A percentile compares a stretch with the other conserved stretches of the same genome.
Evolutionary conservation across 1,140 invertebrate species (phyloP).

Genomic region (Melanaphis sacchari): DNA sequence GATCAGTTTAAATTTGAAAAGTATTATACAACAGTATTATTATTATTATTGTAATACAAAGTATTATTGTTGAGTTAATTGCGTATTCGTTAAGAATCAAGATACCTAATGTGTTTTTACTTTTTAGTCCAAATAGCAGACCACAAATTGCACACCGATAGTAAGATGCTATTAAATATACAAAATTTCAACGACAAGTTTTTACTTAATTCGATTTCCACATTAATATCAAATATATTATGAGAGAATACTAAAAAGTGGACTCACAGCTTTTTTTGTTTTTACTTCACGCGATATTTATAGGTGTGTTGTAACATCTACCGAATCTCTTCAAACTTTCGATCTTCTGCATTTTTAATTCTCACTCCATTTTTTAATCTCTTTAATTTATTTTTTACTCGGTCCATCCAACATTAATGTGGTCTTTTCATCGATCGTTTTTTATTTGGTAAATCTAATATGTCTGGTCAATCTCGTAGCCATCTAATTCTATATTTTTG

Average conservation of each 20-base stretch:
- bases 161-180: no score
- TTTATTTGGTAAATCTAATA: not conserved
- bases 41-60: no score
- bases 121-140: no score
- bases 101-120: not conserved
- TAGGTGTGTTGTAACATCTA: not conserved
- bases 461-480: not conserved
- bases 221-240: not conserved
- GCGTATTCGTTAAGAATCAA: not conserved
- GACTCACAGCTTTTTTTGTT: not conserved
- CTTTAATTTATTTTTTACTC: not conserved
- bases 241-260: not conserved
- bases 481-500: not conserved
- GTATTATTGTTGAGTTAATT: not conserved
- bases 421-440: not conserved
- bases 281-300: slow-evolving; percentile 16
- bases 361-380: no score
- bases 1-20: not conserved
- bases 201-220: not conserved
- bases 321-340: no score
- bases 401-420: not conserved
- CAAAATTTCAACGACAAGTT: no score
- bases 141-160: no score
- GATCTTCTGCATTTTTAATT: no score
- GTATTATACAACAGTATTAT: not conserved